Percentiles rank a stretch among this genome's conserved stretches.
phyloP scores from a whole-genome alignment of 2,888 invertebrate genomes.

The Hartigia nigra region DNA sequence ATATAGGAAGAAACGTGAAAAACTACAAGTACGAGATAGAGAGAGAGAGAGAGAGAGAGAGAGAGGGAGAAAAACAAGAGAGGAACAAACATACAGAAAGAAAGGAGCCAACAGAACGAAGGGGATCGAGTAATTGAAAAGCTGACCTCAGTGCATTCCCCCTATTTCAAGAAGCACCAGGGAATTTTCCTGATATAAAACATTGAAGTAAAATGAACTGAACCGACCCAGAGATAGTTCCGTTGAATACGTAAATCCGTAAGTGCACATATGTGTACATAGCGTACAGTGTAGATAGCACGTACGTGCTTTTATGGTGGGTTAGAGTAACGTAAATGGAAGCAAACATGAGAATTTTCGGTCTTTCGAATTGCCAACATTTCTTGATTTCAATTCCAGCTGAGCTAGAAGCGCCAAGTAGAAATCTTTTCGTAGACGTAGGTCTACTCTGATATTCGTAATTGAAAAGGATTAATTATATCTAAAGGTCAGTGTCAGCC shows the following conservation, averaged over 20 bases:
- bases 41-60: no score
- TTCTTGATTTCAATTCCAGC: not conserved
- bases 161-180: slow-evolving; percentile 25
- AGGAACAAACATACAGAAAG: not conserved
- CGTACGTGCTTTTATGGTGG: not conserved
- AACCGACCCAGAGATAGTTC: not conserved
- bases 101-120: not conserved
- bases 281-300: not conserved
- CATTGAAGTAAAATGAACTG: not conserved
- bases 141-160: slow-evolving; percentile 30
- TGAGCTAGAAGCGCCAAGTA: not conserved
- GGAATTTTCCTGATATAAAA: slow-evolving; percentile 19
- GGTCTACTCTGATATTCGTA: not conserved
- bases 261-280: not conserved
- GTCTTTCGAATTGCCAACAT: not conserved
- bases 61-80: no score
- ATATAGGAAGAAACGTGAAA: not conserved
- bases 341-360: not conserved
- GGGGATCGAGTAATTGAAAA: slow-evolving; percentile 37
- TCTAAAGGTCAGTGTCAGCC: not conserved
- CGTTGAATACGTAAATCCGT: not conserved
- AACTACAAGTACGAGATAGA: not conserved
- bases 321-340: not conserved
- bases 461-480: not conserved
- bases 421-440: not conserved